A percentile compares a stretch with the other conserved stretches of the same genome.
Evolutionary conservation across 2,888 invertebrate species (phyloP).

Genomic region (Periphyllus acericola): DNA sequence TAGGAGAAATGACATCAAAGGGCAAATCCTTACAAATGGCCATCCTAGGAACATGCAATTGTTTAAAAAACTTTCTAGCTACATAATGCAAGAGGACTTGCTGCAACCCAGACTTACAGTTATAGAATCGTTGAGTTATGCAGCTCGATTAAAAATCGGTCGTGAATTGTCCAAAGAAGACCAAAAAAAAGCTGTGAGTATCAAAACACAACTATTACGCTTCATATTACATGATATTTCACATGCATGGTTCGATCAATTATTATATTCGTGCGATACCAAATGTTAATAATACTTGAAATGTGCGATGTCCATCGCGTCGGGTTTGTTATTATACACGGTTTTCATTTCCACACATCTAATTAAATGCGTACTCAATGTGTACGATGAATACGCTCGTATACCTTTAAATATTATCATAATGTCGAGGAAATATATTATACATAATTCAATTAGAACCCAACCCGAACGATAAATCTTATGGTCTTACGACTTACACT

Average conservation of each 20-base stretch:
- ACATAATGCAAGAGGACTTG: conserved; percentile 84
- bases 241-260: too few relatives aligned
- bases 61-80: conserved; percentile 80
- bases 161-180: conserved; percentile 71
- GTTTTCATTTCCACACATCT: neutral
- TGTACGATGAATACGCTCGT: neutral
- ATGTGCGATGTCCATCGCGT: neutral
- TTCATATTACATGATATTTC: too few relatives aligned
- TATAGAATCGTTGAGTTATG: conserved; percentile 78
- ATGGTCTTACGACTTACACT: neutral
- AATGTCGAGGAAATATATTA: neutral
- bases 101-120: conserved; percentile 79
- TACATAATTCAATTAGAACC: neutral
- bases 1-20: conserved; percentile 74
- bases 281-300: neutral
- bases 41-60: conserved; percentile 74
- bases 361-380: neutral
- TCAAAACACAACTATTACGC: neutral
- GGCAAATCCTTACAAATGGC: conserved; percentile 77
- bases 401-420: neutral
- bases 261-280: neutral
- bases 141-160: conserved; percentile 79
- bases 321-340: neutral
- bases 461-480: neutral
- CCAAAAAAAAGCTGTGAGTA: conserved; percentile 75